Evolutionary conservation across 2,113 vertebrate genomes (phyloP), one percentile per base, ranked within the genome.

Genomic region (Daubentonia madagascariensis): DNA sequence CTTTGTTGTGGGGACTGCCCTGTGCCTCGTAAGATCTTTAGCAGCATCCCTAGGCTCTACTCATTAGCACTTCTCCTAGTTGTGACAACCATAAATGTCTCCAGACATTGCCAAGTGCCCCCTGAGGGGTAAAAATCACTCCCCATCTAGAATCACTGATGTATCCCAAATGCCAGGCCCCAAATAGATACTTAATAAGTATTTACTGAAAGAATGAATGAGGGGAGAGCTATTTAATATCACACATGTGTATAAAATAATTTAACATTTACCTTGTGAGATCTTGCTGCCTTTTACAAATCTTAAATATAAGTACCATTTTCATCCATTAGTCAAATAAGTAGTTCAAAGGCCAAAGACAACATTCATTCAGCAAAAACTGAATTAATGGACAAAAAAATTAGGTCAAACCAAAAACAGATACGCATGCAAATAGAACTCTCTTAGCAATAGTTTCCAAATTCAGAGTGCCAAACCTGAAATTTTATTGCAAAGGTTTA

Each of bases 341-440:
- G 75, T 79, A 78, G 35, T 86, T 81, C 95, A 88, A 93, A 96
- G 85, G 68, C 50, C 67, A 97, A 93, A 97, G 68, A 86, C 88
- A 94, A 12, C 20, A 57, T 90, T 86, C 73, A 95, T 79, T 92
- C 59, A 84, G 48, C 37, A 81, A 95, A 63, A 96, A 83, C 59
- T 87, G 67, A 86, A 94, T 81, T 76, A 90, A 68, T 84, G 87
- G 37, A 35, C 50, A 78, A 81, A 97, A 91, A 32, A 72, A 45
- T 81, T 87, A 92, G 52, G 79, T 78, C 61, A 94, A 89, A 79
- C 11, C 23, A 37, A 84, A 95, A 92, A 28, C 35, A 92, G 40
- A 86, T 65, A 72, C 22, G 37, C 45, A 25, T 83, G 45, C 63
- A 97, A 94, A 94, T 79, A 83, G 83, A 87, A 43, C 14, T 61